Conservation (phyloP, 2,888 invertebrate genomes). For the Dolichomitus sp. region DNA sequence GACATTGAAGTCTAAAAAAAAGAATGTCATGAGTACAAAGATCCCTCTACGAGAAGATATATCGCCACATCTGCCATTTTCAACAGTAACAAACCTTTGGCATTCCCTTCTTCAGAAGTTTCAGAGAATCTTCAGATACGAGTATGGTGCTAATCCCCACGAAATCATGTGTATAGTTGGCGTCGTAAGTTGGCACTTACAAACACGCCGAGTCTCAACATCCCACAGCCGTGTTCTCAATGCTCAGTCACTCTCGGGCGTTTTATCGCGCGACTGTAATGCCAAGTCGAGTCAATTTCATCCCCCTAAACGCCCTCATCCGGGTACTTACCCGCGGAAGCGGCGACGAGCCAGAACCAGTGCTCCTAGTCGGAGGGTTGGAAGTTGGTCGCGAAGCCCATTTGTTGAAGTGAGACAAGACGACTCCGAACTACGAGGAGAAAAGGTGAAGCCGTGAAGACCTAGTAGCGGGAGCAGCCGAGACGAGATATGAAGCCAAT, state of each 20-base stretch:
- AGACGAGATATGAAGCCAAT: constrained; percentile 83
- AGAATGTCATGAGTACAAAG: background rate
- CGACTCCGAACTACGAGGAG: constrained; percentile 21
- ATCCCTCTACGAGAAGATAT: background rate
- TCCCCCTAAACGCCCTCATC: constrained; percentile 66
- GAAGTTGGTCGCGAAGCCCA: constrained; percentile 44
- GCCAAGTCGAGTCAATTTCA: constrained; percentile 70
- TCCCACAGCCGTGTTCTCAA: constrained; percentile 43
- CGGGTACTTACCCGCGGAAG: constrained; percentile 58
- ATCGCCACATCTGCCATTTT: background rate
- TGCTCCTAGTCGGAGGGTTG: constrained; percentile 36
- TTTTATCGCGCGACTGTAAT: constrained; percentile 64
- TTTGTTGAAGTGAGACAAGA: constrained; percentile 27
- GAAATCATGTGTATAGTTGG: constrained; percentile 23
- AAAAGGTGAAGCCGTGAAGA: constrained; percentile 12
- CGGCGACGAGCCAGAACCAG: constrained; percentile 49
- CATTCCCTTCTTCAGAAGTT: background rate
- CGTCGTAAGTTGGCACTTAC: constrained; percentile 25
- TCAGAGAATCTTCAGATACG: background rate
- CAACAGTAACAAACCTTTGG: background rate
- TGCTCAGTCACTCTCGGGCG: constrained; percentile 39
- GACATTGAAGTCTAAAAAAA: background rate
- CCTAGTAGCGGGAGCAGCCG: constrained; percentile 45
- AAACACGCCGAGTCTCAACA: constrained; percentile 21
- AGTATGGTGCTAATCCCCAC: constrained; percentile 14